Base-by-base conservation (phyloP, 2,888 invertebrate species). In the Coenonympha arcania region DNA sequence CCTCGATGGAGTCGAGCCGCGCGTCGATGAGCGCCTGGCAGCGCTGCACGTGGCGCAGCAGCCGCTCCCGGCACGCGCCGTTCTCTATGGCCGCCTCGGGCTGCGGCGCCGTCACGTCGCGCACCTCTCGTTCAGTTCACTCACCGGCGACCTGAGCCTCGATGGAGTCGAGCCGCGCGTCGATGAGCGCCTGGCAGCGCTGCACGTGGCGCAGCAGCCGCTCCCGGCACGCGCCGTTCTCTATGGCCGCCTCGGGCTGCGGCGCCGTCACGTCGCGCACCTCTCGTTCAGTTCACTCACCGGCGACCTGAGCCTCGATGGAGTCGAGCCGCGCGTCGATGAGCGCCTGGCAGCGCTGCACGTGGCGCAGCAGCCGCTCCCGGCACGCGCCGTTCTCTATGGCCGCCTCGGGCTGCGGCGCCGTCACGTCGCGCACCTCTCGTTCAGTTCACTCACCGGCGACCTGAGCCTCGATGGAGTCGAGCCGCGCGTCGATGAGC, bases 11-110 rank as follows among this genome's bases (percentile, higher is more conserved):
- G 60, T 90, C 90, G 36, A 95, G 87, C 30, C 92, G 76, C 1
- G 90, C 89, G 70, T 93, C 91, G 22, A 95, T 87, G 50, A 91
- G 83, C 52, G 89, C 87, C 71, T 95, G 93, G 65, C 92, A 91
- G 58, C 92, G 90, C 63, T 90, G 89, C 46, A 95, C 89, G 68
- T 95, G 94, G 19, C 92, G 90, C 57, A 95, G 79, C 42, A 96
- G 82, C 48, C 93, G 90, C 63, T 91, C 87, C 58, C 93, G 90
- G 62, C 95, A 95, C 70, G 92, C 93, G 37, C 89, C 87, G 37
- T 92, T 89, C 76, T 95, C 93, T 48, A 95, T 95, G 1, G 93
- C 90, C 6, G 93, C 93, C 73, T 95, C 94, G 0, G 95, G 95
- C 73, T 92, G 90, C 8, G 94, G 95, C 56, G 89, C 89, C 40